Evolutionary conservation across 2,888 invertebrate genomes (phyloP), one percentile per base, ranked within the genome.

Genomic region (Cristatella mucedo): DNA sequence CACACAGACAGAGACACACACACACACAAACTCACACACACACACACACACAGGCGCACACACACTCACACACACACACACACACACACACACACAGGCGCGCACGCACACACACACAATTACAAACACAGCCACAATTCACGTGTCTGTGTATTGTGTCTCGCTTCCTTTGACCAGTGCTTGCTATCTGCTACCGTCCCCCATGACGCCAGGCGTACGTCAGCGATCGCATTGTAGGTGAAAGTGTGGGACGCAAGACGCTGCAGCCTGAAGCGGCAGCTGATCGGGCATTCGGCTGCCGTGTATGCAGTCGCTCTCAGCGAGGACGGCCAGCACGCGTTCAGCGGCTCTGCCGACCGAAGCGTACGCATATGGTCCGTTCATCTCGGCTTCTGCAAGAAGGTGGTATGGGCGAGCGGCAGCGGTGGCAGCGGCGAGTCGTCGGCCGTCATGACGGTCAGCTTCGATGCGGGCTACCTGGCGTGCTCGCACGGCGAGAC

Each of bases 271-370:
- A 26, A 50, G 16, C 48, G 46, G 39, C 55, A 52, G 4, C 45
- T 59, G 33, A 37, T 32, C 9, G 59, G 57, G 15, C 61, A 60
- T 46, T 48, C 46, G 20, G 57, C 53, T 4, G 56, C 59, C 11
- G 49, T 61, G 20, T 59, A 56, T 50, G 51, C 54, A 18, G 5
- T 26, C n/a, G 9, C 26, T 26, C n/a, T 58, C 45, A 49, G 50
- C 38, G 54, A 56, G 24, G 46, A 53, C 19, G 55, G 56, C 4
- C 44, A 46, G 11, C 41, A 54, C 9, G 51, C 52, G 21, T 41
- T 59, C 20, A 60, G 59, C 7, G 57, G 56, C 1, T 59, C 60
- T n/a, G 56, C 59, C 9, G 61, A 61, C 46, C 47, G 59, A 57
- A 56, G 51, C 43, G 54, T 61, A 5, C 50, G 55, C n/a, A 45